These are phyloP conservation scores for Reticulitermes lucifugus DNA, from an alignment of 2,888 invertebrate genomes.

Conservation along the genomic window DNA sequence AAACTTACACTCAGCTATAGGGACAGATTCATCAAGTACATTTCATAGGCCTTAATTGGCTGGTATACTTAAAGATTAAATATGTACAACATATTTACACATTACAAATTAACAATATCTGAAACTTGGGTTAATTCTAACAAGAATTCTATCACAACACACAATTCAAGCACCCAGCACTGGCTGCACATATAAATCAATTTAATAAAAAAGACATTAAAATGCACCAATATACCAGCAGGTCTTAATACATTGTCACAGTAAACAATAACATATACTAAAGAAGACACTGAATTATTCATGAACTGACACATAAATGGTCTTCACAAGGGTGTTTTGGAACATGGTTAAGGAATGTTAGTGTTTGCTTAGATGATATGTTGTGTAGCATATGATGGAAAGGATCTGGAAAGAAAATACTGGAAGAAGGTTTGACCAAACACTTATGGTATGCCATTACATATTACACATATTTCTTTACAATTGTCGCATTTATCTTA, in stretches of 20 bases:
- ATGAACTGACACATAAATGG: not conserved
- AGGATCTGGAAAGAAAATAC: conserved; percentile 7
- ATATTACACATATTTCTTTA: not conserved
- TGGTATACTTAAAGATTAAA: conserved; percentile 39
- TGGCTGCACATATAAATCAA: conserved; percentile 17
- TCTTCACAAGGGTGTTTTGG: not conserved
- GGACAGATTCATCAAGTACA: conserved; percentile 21
- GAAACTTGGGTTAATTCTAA: conserved; percentile 25
- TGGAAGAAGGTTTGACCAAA: not conserved
- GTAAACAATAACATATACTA: not conserved
- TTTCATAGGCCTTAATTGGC: conserved; percentile 43
- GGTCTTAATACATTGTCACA: not conserved
- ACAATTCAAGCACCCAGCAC: conserved; percentile 38
- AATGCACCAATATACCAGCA: not conserved
- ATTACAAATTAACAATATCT: conserved; percentile 43
- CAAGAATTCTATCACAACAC: conserved; percentile 31
- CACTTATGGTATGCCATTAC: not conserved
- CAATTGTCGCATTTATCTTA: conserved; percentile 13
- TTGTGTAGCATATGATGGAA: not conserved
- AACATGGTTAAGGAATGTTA: conserved; percentile 18
- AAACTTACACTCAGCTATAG: not conserved
- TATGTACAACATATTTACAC: conserved; percentile 44
- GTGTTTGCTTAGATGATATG: not conserved
- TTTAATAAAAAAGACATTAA: not conserved
- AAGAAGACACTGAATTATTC: conserved; percentile 22